Evolutionary conservation across 2,113 vertebrate genomes (phyloP).

Genomic region (Tamias sibiricus): DNA sequence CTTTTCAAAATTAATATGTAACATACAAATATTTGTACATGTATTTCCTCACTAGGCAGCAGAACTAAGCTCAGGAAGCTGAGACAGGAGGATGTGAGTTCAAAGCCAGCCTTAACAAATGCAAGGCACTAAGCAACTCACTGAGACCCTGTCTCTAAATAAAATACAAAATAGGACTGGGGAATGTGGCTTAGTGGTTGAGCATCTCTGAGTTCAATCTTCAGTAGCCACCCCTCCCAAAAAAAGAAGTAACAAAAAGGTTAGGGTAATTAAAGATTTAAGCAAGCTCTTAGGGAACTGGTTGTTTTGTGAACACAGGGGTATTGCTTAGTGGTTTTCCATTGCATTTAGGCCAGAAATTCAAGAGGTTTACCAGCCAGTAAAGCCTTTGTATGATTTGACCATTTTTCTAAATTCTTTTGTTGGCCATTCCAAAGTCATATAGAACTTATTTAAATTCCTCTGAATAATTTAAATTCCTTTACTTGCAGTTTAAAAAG

Average conservation of each 20-base stretch:
- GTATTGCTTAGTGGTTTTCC: not conserved
- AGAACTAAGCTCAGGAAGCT: too few species aligned
- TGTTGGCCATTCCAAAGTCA: not conserved
- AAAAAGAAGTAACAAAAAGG: not conserved
- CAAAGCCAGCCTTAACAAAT: too few species aligned
- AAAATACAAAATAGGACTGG: too few species aligned
- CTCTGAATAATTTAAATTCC: not conserved
- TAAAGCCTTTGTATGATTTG: not conserved
- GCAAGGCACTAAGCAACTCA: too few species aligned
- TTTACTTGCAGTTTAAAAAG: conserved; percentile 21
- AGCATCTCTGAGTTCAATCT: too few species aligned
- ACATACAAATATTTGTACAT: too few species aligned
- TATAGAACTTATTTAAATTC: not conserved
- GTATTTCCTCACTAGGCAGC: too few species aligned
- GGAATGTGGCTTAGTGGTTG: too few species aligned
- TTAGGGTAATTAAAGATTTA: conserved; percentile 34
- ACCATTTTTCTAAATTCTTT: not conserved
- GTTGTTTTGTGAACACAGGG: not conserved
- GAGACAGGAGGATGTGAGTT: too few species aligned
- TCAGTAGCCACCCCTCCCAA: too few species aligned
- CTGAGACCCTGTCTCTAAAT: too few species aligned
- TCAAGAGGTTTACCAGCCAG: not conserved
- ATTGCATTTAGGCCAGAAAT: conserved; percentile 34
- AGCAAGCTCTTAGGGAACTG: not conserved
- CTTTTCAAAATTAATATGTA: too few species aligned